Evolutionary conservation across 2,888 invertebrate species (phyloP).

Genomic region (Lottia gigantea): DNA sequence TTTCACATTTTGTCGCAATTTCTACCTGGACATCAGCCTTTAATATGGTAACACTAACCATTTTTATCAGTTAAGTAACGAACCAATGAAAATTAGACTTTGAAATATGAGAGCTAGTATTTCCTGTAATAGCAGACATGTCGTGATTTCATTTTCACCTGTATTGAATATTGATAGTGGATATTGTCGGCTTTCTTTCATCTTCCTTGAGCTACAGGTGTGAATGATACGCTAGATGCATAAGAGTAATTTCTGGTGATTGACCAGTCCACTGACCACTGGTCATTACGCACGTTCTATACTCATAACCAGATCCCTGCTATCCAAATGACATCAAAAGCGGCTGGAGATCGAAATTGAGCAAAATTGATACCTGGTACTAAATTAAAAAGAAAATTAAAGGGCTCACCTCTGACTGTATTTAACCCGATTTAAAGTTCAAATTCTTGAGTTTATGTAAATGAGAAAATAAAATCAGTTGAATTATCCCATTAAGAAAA

Average conservation of each 20-base stretch:
- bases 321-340: not conserved
- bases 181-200: not conserved
- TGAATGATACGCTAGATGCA: conserved; percentile 9
- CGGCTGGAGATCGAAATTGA: not conserved
- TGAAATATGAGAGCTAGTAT: not conserved
- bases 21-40: not conserved
- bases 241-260: not conserved
- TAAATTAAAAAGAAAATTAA: not conserved
- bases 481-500: conserved; percentile 2
- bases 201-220: not conserved
- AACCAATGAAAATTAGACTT: not conserved
- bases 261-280: not conserved
- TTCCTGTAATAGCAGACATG: conserved; percentile 2
- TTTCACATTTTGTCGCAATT: not conserved
- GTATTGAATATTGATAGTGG: not conserved
- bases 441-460: not conserved
- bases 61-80: conserved; percentile 2
- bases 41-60: conserved; percentile 5
- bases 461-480: not conserved
- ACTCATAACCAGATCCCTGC: conserved; percentile 5
- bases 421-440: conserved; percentile 11
- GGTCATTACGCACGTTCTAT: conserved; percentile 4
- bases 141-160: not conserved
- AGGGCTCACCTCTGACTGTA: not conserved
- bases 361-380: conserved; percentile 7